Conservation (phyloP, 2,113 vertebrate genomes). For the Isurus oxyrinchus region DNA sequence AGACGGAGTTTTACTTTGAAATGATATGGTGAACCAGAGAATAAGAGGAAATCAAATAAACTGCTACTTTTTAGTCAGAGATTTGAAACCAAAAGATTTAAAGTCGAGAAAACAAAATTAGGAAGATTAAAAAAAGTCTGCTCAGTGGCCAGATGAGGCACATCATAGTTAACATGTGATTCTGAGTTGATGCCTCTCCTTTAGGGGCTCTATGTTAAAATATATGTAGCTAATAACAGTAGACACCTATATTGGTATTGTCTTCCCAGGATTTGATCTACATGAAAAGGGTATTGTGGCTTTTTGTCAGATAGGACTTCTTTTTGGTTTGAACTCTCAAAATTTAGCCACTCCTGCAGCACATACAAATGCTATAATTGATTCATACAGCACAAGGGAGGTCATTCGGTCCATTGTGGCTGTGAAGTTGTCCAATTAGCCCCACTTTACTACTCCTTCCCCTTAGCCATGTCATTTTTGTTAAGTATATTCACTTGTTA, state of each 20-base stretch:
- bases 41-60: not conserved
- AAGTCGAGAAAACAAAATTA: not conserved
- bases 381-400: not conserved
- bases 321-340: not conserved
- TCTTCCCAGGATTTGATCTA: not conserved
- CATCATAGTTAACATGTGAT: too few relatives aligned
- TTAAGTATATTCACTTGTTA: not conserved
- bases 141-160: not conserved
- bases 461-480: not conserved
- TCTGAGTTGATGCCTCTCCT: not conserved
- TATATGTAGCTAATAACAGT: not conserved
- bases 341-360: not conserved
- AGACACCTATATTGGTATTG: not conserved
- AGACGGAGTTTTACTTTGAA: not conserved
- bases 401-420: not conserved
- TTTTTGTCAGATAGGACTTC: not conserved
- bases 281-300: not conserved
- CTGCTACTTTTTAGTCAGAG: not conserved
- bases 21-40: not conserved
- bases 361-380: not conserved
- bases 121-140: not conserved
- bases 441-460: too few relatives aligned
- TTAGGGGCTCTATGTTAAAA: not conserved
- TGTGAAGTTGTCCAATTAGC: too few relatives aligned
- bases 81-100: not conserved